phyloP scores from a whole-genome alignment of 2,797 vertebrate genomes.

The Rhinella marina region DNA sequence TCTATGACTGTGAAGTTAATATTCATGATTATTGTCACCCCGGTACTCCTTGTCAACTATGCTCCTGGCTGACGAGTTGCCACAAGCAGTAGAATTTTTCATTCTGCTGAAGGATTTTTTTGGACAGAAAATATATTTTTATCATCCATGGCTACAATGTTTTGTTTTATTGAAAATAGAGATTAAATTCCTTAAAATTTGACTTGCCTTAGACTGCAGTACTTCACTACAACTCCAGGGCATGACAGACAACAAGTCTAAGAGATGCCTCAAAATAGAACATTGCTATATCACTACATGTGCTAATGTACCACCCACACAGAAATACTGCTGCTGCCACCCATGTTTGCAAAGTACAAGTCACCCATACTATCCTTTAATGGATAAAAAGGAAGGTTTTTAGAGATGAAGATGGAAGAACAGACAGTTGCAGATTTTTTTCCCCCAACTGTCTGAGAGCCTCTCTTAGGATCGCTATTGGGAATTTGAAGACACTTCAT shows the following conservation, averaged over 20 bases:
- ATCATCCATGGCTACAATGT: not conserved
- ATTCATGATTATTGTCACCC: conserved; percentile 38
- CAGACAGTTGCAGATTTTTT: not conserved
- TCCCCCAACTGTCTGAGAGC: conserved; percentile 31
- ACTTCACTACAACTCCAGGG: conserved; percentile 12
- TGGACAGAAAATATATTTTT: conserved; percentile 7
- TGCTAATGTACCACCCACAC: conserved; percentile 43
- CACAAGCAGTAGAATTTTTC: conserved; percentile 17
- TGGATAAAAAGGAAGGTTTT: conserved; percentile 11
- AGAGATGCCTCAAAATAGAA: conserved; percentile 31
- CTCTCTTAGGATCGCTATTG: not conserved
- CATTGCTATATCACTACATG: conserved; percentile 24
- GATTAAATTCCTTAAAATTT: not conserved
- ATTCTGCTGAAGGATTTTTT: not conserved
- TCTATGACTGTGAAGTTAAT: conserved; percentile 36
- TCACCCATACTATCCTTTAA: not conserved
- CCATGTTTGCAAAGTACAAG: not conserved
- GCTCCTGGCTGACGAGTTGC: conserved; percentile 37
- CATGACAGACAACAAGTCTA: conserved; percentile 6
- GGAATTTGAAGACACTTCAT: conserved; percentile 43
- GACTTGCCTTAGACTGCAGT: not conserved
- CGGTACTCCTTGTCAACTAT: conserved; percentile 22
- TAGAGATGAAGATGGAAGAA: not conserved
- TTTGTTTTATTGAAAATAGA: not conserved
- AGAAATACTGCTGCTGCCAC: conserved; percentile 22